These are phyloP conservation scores for Drepana arcuata DNA, from an alignment of 1,140 invertebrate genomes.

Conservation along the genomic window DNA sequence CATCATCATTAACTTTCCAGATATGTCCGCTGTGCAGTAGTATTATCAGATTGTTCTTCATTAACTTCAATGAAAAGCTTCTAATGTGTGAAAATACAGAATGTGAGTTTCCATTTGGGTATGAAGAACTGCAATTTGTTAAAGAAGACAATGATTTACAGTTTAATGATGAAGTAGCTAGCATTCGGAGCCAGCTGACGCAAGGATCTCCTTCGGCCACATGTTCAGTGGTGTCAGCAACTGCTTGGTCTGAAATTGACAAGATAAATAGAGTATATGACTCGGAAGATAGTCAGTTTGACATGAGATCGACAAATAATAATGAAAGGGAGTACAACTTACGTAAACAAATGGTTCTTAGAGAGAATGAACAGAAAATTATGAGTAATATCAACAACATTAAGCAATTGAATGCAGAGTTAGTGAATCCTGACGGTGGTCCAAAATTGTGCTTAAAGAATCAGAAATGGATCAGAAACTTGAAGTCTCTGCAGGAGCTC, in stretches of 20 bases:
- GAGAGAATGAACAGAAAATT: conserved; percentile 17
- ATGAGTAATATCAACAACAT: conserved; percentile 25
- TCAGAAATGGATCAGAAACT: conserved; percentile 38
- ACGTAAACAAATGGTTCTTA: conserved; percentile 3
- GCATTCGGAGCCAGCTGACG: conserved; percentile 11
- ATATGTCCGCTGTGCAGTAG: conserved; percentile 41
- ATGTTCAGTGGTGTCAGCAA: conserved; percentile 15
- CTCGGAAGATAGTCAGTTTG: conserved; percentile 22
- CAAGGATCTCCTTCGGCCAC: conserved; percentile 6
- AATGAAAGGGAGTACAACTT: conserved; percentile 1
- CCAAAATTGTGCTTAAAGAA: conserved; percentile 23
- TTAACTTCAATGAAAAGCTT: conserved; percentile 47
- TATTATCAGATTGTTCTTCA: conserved; percentile 34
- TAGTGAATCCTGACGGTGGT: conserved; percentile 9
- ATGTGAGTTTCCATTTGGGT: conserved; percentile 57
- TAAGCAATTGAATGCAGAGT: conserved; percentile 20
- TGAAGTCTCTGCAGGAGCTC: conserved; percentile 25
- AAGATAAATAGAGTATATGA: conserved; percentile 28
- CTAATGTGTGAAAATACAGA: conserved; percentile 48
- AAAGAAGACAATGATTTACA: conserved; percentile 20
- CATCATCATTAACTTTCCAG: no score
- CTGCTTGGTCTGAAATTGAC: conserved; percentile 37
- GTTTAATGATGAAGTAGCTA: conserved; percentile 15
- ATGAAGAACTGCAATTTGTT: conserved; percentile 35
- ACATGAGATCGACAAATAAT: conserved; percentile 6